These are phyloP conservation scores for Trachelipus rathkii DNA, from an alignment of 1,140 invertebrate genomes.

Conservation along the genomic window DNA sequence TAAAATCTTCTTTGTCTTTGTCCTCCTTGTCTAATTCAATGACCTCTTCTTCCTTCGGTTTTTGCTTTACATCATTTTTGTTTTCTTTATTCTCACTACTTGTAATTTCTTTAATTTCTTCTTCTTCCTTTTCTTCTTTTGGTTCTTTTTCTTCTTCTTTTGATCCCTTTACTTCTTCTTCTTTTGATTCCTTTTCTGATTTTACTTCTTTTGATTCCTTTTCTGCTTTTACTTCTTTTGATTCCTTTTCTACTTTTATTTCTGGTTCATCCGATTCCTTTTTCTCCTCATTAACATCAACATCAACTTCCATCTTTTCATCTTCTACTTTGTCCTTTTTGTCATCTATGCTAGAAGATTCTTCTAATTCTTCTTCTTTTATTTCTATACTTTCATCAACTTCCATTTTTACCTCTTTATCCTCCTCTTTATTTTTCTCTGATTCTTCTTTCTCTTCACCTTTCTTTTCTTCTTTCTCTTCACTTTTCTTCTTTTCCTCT, in stretches of 20 bases:
- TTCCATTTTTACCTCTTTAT: not conserved
- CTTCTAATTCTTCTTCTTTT: not conserved
- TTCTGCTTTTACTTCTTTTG: conserved; percentile 35
- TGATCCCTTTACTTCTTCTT: conserved; percentile 44
- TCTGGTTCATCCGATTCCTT: conserved; percentile 11
- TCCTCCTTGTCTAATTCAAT: conserved; percentile 34
- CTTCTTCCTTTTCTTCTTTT: too few relatives aligned
- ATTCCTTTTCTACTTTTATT: conserved; percentile 28
- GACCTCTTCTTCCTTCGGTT: conserved; percentile 34
- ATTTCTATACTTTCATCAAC: not conserved
- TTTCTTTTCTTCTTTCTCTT: conserved; percentile 7
- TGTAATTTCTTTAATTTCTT: not conserved
- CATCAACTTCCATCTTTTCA: conserved; percentile 25
- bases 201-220: conserved; percentile 39
- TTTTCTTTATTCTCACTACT: conserved; percentile 26
- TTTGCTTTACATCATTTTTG: not conserved
- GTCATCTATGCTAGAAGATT: not conserved
- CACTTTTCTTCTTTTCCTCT: not conserved
- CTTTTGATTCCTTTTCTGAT: conserved; percentile 33
- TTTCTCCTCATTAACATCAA: conserved; percentile 21
- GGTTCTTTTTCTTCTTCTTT: not conserved
- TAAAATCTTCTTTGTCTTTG: conserved; percentile 44
- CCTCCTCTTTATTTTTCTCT: not conserved
- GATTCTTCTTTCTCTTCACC: conserved; percentile 14
- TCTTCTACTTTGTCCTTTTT: conserved; percentile 32